These are phyloP conservation scores for Hoplodrina blanda DNA, from an alignment of 2,888 invertebrate species.

Conservation along the genomic window DNA sequence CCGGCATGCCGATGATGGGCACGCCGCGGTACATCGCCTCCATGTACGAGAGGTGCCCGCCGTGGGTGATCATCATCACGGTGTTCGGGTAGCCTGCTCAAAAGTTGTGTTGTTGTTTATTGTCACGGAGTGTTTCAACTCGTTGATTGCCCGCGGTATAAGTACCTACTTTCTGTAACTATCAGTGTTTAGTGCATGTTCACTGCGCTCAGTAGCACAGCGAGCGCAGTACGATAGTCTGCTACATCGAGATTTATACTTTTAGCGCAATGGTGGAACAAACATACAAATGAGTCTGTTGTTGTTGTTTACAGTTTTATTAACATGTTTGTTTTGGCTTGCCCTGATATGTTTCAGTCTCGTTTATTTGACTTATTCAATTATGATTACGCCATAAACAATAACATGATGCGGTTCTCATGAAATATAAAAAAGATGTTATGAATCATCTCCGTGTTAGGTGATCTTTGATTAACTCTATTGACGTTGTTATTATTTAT, in stretches of 20 bases:
- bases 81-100: slow-evolving; percentile 75
- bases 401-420: slow-evolving; percentile 2
- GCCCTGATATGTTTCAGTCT: neutral
- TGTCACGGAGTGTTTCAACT: no score
- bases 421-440: slow-evolving; percentile 8
- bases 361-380: slow-evolving; percentile 18
- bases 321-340: neutral
- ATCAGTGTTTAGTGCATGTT: no score
- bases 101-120: neutral
- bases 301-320: slow-evolving; percentile 3
- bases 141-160: no score
- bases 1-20: slow-evolving; percentile 74
- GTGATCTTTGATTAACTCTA: neutral
- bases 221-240: no score
- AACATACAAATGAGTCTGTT: neutral
- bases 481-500: neutral
- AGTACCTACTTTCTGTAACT: neutral
- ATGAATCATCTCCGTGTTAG: neutral
- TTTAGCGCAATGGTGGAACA: no score
- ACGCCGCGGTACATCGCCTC: slow-evolving; percentile 76
- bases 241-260: no score
- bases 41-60: slow-evolving; percentile 69
- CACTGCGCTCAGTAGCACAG: no score
- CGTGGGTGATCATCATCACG: slow-evolving; percentile 71
- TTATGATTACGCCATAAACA: slow-evolving; percentile 9